Evolutionary conservation across 2,113 vertebrate genomes (phyloP).

Genomic region (Phaetusa simplex): DNA sequence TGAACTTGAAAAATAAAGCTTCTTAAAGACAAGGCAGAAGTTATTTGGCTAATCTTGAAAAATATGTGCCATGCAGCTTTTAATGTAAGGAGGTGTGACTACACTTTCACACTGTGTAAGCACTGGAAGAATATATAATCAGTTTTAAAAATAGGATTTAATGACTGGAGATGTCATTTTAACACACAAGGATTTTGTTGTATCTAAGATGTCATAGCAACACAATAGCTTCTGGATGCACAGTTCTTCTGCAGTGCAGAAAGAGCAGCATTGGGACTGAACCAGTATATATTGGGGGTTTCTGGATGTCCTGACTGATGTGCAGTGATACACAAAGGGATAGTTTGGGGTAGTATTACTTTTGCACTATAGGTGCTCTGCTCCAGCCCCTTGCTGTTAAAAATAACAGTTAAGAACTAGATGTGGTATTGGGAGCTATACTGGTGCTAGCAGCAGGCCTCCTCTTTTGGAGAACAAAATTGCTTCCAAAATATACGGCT

Average conservation of each 20-base stretch:
- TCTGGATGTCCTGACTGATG: neutral
- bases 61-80: neutral
- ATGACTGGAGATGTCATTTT: neutral
- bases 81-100: neutral
- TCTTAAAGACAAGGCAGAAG: neutral
- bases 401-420: neutral
- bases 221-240: neutral
- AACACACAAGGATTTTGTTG: neutral
- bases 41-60: neutral
- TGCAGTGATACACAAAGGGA: neutral
- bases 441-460: neutral
- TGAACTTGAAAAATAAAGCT: neutral
- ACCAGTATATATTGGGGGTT: neutral
- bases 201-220: neutral
- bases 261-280: neutral
- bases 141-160: neutral
- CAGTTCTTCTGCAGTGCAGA: neutral
- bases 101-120: neutral
- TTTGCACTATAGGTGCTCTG: neutral
- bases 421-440: neutral
- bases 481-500: neutral
- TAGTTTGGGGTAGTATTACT: neutral
- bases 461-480: neutral
- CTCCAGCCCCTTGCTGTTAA: neutral
- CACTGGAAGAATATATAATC: neutral